Percentiles rank a stretch among this genome's conserved stretches.
These are phyloP conservation scores for Octodon degus DNA, from an alignment of 2,113 vertebrate species.

Conservation along the genomic window DNA sequence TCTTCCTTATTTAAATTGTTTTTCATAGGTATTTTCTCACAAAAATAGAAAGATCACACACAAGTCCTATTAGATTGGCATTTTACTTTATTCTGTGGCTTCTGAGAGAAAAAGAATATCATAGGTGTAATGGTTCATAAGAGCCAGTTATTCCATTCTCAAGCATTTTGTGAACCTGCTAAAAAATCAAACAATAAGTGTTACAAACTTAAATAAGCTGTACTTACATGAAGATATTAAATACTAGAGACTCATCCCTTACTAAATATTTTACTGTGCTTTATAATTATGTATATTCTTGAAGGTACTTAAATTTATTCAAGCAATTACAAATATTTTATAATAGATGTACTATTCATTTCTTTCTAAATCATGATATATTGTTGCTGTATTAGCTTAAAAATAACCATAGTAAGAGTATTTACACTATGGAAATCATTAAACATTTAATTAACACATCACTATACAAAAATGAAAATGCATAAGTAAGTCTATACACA, in stretches of 20 bases:
- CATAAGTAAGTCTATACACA: not conserved
- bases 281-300: slow-evolving; percentile 38
- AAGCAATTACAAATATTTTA: not conserved
- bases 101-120: slow-evolving; percentile 9
- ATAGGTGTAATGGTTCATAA: not conserved
- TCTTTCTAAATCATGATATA: not conserved
- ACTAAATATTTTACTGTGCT: slow-evolving; percentile 26
- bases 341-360: not conserved
- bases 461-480: slow-evolving; percentile 22
- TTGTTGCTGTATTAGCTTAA: not conserved
- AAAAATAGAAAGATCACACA: not conserved
- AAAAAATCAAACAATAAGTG: slow-evolving; percentile 35
- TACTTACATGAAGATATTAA: slow-evolving; percentile 33
- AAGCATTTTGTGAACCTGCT: not conserved
- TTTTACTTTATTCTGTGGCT: not conserved
- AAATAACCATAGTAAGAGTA: not conserved
- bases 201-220: not conserved
- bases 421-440: slow-evolving; percentile 7
- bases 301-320: slow-evolving; percentile 1
- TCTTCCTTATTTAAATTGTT: not conserved
- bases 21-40: not conserved
- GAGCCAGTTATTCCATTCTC: not conserved
- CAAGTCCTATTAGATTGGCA: not conserved
- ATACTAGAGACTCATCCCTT: not conserved
- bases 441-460: not conserved